phyloP scores from a whole-genome alignment of 2,113 vertebrate species.

The Takifugu bimaculatus region DNA sequence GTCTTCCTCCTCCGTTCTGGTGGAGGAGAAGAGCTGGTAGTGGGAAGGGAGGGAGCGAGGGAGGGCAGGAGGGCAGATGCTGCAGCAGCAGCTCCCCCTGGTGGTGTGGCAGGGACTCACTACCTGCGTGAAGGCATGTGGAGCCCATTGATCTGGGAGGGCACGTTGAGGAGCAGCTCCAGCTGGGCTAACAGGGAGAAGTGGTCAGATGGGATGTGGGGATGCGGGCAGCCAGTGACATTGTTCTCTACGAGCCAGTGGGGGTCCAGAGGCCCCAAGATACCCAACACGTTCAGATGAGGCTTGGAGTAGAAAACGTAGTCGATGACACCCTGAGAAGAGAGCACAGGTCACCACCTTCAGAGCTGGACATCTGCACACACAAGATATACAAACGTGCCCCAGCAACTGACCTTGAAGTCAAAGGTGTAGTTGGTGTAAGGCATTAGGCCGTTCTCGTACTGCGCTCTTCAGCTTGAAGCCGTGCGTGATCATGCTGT shows the following conservation, averaged over 20 bases:
- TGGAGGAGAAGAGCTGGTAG: conserved; percentile 67
- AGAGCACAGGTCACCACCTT: conserved; percentile 14
- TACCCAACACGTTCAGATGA: conserved; percentile 94
- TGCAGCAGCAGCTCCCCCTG: conserved; percentile 75
- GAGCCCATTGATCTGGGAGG: conserved; percentile 89
- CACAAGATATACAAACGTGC: too few relatives aligned
- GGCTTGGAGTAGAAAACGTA: conserved; percentile 99
- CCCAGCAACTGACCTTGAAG: conserved; percentile 82
- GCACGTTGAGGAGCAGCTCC: conserved; percentile 91
- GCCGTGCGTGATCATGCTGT: conserved; percentile 93
- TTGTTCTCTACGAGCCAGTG: conserved; percentile 97
- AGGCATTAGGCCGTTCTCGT: conserved; percentile 97
- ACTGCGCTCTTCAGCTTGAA: conserved; percentile 98
- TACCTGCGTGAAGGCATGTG: conserved; percentile 96
- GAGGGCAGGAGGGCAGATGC: conserved; percentile 58
- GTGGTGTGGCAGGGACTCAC: conserved; percentile 79
- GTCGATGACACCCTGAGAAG: conserved; percentile 92
- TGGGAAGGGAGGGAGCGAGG: conserved; percentile 59
- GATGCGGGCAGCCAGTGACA: conserved; percentile 94
- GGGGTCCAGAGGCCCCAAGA: conserved; percentile 93
- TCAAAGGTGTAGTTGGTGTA: conserved; percentile 98
- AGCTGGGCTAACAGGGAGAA: conserved; percentile 98
- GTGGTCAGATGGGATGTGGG: conserved; percentile 97
- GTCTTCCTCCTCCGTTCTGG: conserved; percentile 75
- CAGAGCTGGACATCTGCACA: too few relatives aligned